These are phyloP conservation scores for Coilia nasus DNA, from an alignment of 2,797 vertebrate species.

Conservation along the genomic window DNA sequence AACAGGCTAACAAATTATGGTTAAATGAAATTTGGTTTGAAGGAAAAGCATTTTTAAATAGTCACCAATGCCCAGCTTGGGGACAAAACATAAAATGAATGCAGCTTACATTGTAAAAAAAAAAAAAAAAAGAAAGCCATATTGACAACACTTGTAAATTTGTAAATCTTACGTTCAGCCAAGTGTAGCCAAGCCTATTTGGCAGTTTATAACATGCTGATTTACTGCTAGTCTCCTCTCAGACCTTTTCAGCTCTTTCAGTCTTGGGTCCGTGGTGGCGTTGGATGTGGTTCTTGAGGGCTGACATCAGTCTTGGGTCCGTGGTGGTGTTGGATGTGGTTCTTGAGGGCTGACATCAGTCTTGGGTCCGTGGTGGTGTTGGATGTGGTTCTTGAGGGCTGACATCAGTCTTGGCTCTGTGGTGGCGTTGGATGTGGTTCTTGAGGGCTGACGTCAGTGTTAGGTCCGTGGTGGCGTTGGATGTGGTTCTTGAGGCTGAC, in stretches of 20 bases:
- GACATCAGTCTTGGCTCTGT: conserved; percentile 30
- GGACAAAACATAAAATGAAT: too few species aligned
- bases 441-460: background rate
- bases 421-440: background rate
- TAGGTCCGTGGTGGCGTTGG: conserved; percentile 17
- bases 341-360: background rate
- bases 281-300: background rate
- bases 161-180: too few species aligned
- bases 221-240: background rate
- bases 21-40: too few species aligned
- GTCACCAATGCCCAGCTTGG: too few species aligned
- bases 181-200: too few species aligned
- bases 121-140: too few species aligned
- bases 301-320: background rate
- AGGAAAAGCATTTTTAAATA: too few species aligned
- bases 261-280: background rate
- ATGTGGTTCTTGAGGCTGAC: conserved; percentile 48
- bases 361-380: conserved; percentile 15
- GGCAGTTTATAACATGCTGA: background rate
- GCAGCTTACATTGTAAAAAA: too few species aligned
- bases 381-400: conserved; percentile 45
- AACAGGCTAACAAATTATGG: too few species aligned
- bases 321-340: background rate
- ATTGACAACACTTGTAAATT: too few species aligned
- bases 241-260: background rate